Evolutionary conservation across 2,888 invertebrate genomes (phyloP).

Genomic region (Conchocele bisecta): DNA sequence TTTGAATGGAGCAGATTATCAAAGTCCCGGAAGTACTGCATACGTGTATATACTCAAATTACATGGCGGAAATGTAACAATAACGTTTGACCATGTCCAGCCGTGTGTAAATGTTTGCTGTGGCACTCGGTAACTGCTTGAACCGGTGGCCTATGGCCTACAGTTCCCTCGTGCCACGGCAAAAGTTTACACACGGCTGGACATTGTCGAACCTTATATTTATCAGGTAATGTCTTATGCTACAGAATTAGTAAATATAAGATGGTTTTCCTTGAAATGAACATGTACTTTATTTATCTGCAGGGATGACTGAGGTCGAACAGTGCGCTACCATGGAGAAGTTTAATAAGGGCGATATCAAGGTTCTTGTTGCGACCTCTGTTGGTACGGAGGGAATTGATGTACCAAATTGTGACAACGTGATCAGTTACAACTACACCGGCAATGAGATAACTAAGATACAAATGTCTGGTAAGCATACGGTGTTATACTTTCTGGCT

Average conservation of each 20-base stretch:
- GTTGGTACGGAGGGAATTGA: slow-evolving; percentile 55
- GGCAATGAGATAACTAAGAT: slow-evolving; percentile 46
- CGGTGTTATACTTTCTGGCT: neutral
- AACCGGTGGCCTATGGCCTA: too few relatives aligned
- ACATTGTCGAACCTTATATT: too few relatives aligned
- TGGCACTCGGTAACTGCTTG: too few relatives aligned
- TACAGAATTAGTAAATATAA: neutral
- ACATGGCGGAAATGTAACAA: too few relatives aligned
- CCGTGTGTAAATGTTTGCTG: too few relatives aligned
- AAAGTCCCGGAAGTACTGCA: too few relatives aligned
- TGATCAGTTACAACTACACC: slow-evolving; percentile 42
- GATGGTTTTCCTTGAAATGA: neutral
- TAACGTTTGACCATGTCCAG: too few relatives aligned
- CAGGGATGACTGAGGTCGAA: slow-evolving; percentile 45
- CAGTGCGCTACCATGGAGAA: slow-evolving; percentile 33
- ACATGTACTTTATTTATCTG: neutral
- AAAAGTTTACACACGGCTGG: too few relatives aligned
- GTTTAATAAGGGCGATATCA: slow-evolving; percentile 34
- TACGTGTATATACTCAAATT: too few relatives aligned
- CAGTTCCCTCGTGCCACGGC: too few relatives aligned
- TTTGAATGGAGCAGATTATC: too few relatives aligned
- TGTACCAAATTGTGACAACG: slow-evolving; percentile 48
- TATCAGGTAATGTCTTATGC: too few relatives aligned
- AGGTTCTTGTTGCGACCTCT: slow-evolving; percentile 47
- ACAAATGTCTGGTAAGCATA: slow-evolving; percentile 47